Evolutionary conservation across 2,888 invertebrate genomes (phyloP), one percentile per base, ranked within the genome.

Genomic region (Papilio gigon): DNA sequence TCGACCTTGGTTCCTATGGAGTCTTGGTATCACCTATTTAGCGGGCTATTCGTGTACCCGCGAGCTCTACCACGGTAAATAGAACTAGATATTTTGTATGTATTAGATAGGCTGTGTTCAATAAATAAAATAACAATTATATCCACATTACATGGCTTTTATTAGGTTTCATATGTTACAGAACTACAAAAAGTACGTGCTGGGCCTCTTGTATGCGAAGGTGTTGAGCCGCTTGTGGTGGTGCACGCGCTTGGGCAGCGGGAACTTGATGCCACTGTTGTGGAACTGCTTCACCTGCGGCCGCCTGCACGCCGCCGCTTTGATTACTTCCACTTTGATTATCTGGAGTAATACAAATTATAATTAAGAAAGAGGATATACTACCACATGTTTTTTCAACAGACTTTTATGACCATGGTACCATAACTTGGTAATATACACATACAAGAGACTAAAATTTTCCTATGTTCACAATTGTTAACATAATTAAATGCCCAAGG

Each of bases 231-330:
- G 94, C 90, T 96, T 96, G 92, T 95, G 95, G 88, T 96, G 95
- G 83, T 95, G 95, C 76, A 97, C 97, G 78, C 97, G 95, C 89
- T 97, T 97, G 70, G 98, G 98, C 92, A 99, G 94, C 76, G 99
- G 99, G 96, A 99, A 99, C 87, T 95, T 95, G 90, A 99, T 98
- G 86, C 95, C 96, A 72, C 97, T 96, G 93, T 99, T 97, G 92
- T 99, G 99, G 96, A 99, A 99, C 92, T 99, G 99, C 92, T 98
- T 99, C 72, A 99, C 96, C 84, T 98, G 96, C 30, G 98, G 96
- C 81, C 99, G 95, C 80, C 99, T 95, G 84, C 98, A 98, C 78
- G 98, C 97, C 25, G 93, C 92, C 25, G 98, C 97, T 81, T 96
- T 95, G 71, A 99, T 97, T 70, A 96, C 94, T 88, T 99, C 97